These are phyloP conservation scores for Xanthia togata DNA, from an alignment of 2,888 invertebrate genomes.

Conservation along the genomic window DNA sequence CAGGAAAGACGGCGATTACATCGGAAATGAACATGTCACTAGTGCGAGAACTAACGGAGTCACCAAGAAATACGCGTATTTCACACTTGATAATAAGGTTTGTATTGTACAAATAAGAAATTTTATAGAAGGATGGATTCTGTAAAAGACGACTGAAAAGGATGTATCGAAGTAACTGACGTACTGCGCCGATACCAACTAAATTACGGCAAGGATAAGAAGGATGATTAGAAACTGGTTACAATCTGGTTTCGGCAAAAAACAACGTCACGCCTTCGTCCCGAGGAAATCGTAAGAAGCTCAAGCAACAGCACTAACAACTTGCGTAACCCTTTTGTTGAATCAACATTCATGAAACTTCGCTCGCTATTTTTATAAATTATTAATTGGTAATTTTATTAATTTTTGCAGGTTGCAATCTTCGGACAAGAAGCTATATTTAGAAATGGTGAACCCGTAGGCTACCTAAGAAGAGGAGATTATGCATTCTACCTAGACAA, in stretches of 20 bases:
- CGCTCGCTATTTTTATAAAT: background rate
- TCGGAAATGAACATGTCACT: slow-evolving; percentile 94
- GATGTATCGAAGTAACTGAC: background rate
- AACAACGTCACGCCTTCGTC: background rate
- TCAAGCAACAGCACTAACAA: background rate
- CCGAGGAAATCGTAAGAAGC: background rate
- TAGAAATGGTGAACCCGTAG: slow-evolving; percentile 94
- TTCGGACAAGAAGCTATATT: slow-evolving; percentile 97
- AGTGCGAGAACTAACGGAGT: slow-evolving; percentile 92
- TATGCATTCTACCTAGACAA: slow-evolving; percentile 92
- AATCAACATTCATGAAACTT: background rate
- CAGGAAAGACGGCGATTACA: slow-evolving; percentile 94
- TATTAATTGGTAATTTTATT: background rate
- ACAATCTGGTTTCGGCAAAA: background rate
- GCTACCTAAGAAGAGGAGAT: slow-evolving; percentile 95
- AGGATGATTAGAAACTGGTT: background rate
- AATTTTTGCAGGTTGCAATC: slow-evolving; percentile 91
- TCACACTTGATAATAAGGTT: slow-evolving; percentile 92
- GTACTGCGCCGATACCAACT: background rate
- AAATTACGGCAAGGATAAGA: background rate
- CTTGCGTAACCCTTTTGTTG: background rate
- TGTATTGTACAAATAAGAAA: slow-evolving; percentile 8
- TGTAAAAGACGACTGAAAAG: background rate
- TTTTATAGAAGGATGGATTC: background rate
- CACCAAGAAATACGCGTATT: slow-evolving; percentile 93